phyloP scores from a whole-genome alignment of 2,113 vertebrate species.

The Lophotis ruficrista region DNA sequence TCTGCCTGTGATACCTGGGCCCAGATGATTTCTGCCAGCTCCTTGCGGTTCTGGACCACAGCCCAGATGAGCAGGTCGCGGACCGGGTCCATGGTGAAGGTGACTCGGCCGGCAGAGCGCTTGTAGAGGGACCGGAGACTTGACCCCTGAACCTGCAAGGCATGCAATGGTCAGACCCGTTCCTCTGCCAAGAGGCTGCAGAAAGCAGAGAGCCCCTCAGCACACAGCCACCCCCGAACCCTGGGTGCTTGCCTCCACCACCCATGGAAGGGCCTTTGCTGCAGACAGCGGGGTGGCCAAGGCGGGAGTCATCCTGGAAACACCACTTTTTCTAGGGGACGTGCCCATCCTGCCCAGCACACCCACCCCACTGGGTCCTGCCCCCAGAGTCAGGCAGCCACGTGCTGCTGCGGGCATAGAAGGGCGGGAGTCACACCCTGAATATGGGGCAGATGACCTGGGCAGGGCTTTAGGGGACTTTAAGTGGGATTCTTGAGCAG shows the following conservation, averaged over 20 bases:
- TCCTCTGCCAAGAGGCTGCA: neutral
- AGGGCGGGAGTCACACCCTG: neutral
- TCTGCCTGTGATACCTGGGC: conserved; percentile 80
- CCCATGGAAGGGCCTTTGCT: neutral
- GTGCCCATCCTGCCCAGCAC: neutral
- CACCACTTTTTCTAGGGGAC: neutral
- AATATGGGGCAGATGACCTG: neutral
- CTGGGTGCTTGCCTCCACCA: neutral
- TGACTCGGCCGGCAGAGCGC: conserved; percentile 10
- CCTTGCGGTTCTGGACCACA: conserved; percentile 87
- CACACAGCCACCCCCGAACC: neutral
- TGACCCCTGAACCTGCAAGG: conserved; percentile 68
- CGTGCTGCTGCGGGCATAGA: accelerated
- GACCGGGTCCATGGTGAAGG: conserved; percentile 77
- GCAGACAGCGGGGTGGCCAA: neutral
- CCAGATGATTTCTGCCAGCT: conserved; percentile 92
- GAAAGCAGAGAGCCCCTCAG: neutral
- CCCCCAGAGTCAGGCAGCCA: neutral
- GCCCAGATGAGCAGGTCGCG: conserved; percentile 95
- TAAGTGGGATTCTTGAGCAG: neutral
- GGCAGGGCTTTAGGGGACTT: neutral
- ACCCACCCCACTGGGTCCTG: neutral
- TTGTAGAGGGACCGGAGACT: conserved; percentile 70
- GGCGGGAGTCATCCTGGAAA: neutral
- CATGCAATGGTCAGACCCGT: neutral